Percentiles rank a stretch among this genome's conserved stretches.
Evolutionary conservation across 2,888 invertebrate species (phyloP).

Genomic region (Ischnura elegans): DNA sequence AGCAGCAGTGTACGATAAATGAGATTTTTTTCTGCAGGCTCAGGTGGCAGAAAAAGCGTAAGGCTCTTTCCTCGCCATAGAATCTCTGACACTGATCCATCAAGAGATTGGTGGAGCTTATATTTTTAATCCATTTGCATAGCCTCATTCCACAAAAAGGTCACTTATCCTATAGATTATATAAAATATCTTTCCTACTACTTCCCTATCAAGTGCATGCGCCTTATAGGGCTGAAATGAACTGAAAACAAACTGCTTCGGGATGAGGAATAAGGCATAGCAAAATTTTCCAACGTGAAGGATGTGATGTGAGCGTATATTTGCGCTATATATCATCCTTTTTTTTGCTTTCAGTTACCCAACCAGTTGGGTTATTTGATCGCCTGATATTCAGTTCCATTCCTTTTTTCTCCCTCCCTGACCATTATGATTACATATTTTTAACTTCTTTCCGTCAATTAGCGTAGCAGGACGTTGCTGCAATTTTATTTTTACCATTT

Average conservation of each 20-base stretch:
- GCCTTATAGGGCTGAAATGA: no score
- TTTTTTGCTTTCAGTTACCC: no score
- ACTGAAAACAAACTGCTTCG: neutral
- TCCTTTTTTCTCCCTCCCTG: no score
- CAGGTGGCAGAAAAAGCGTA: conserved; percentile 46
- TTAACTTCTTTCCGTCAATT: no score
- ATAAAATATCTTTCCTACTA: neutral
- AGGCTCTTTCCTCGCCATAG: neutral
- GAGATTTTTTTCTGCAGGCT: conserved; percentile 18
- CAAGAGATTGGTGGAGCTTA: conserved; percentile 15
- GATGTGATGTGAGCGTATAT: no score
- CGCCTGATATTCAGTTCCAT: no score
- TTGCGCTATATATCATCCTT: no score
- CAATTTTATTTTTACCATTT: no score
- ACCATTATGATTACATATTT: no score
- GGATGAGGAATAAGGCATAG: neutral
- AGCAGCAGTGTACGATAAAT: neutral
- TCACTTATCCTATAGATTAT: neutral
- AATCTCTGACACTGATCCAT: conserved; percentile 34
- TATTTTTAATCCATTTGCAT: neutral
- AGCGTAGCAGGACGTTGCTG: no score
- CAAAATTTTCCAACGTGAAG: neutral
- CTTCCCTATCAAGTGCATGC: neutral
- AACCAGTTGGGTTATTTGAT: no score
- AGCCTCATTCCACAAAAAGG: neutral